Evolutionary conservation across 2,888 invertebrate genomes (phyloP), one percentile per base, ranked within the genome.

Genomic region (Caenorhabditis angaria): DNA sequence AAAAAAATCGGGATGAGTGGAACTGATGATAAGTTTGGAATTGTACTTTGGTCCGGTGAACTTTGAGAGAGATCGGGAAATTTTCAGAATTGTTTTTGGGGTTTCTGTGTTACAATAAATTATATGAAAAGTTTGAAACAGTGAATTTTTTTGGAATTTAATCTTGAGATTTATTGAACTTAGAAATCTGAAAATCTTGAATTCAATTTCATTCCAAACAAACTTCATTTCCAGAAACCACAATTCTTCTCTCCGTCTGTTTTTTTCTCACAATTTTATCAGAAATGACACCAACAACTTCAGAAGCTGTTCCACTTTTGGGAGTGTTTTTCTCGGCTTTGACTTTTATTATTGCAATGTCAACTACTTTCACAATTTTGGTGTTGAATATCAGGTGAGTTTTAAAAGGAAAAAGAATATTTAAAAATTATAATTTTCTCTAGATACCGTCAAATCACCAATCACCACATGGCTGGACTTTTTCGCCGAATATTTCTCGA

Each of bases 251-350:
- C 90, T 95, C 95, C 90, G 92, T 95, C 92, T 95, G 94, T 91
- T 94, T 95, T 90, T 95, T 95, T 92, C 92, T 95, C 91, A 94
- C 95, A 91, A 93, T 95, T 91, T 94, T 95, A 89, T 94, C 94
- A 85, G 95, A 95, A 92, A 94, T 94, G 91, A 93, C 95, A 92
- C 94, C 97, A 90, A 94, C 94, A 56, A 96, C 96, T 90, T 97
- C 97, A 95, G 83, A 81, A 70, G 73, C 78, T 22, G 76, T 82
- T 8, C 82, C 82, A 1, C 64, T 82, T 6, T 65, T 82, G 8
- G 82, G 82, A 10, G 73, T 82, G 1, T 83, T 83, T 54, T 83
- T 83, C 65, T 83, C 83, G 1, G 81, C 82, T 0, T 61, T 82
- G 5, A 83, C 83, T 1, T 73, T 83, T 29, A 81, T 82, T 25